Evolutionary conservation across 2,797 vertebrate genomes (phyloP).

Genomic region (Moxostoma hubbsi): DNA sequence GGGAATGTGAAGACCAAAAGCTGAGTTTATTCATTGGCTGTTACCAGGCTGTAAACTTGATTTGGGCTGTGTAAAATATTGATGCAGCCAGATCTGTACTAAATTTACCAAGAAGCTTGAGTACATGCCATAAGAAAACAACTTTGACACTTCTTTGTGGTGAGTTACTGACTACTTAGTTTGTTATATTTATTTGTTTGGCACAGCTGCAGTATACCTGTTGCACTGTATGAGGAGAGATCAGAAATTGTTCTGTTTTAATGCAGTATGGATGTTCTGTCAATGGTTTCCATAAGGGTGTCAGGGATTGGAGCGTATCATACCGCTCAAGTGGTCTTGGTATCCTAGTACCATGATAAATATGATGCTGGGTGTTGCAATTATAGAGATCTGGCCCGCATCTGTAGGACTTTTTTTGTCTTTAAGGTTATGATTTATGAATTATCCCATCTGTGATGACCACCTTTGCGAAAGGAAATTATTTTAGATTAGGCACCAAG

Average conservation of each 20-base stretch:
- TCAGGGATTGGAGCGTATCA: not conserved
- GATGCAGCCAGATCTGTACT: slow-evolving; percentile 19
- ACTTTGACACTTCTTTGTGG: slow-evolving; percentile 15
- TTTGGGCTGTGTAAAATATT: slow-evolving; percentile 30
- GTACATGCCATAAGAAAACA: not conserved
- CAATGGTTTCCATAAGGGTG: not conserved
- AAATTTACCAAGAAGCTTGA: slow-evolving; percentile 18
- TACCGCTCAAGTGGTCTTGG: not conserved
- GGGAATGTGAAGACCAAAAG: slow-evolving; percentile 16
- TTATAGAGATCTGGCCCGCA: not conserved
- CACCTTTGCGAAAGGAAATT: slow-evolving; percentile 22
- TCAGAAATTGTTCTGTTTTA: not conserved
- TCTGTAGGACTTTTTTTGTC: not conserved
- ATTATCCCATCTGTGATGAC: not conserved
- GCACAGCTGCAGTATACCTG: not conserved
- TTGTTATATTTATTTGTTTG: not conserved
- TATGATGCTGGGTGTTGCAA: slow-evolving; percentile 9
- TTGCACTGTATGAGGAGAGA: not conserved
- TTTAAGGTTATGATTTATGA: slow-evolving; percentile 4
- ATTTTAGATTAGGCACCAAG: not conserved
- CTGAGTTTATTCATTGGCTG: slow-evolving; percentile 20
- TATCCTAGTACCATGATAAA: not conserved
- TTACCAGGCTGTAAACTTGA: slow-evolving; percentile 11
- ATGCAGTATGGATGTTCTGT: not conserved
- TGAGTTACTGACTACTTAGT: slow-evolving; percentile 5